These are phyloP conservation scores for Silurus lanzhouensis DNA, from an alignment of 2,797 vertebrate species.

Conservation along the genomic window DNA sequence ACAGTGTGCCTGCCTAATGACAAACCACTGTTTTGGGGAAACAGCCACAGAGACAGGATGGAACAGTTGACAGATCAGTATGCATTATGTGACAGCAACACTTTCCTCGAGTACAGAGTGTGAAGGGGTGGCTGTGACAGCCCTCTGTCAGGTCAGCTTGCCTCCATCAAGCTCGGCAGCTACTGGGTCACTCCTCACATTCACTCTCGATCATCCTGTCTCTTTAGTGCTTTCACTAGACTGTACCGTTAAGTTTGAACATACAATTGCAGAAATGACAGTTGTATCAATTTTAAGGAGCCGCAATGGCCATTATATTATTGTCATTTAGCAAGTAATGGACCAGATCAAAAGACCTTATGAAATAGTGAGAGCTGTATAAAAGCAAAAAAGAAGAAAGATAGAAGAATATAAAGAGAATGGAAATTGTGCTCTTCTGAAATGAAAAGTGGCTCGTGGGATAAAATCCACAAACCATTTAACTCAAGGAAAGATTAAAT, in stretches of 20 bases:
- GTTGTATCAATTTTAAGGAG: not conserved
- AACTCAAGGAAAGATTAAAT: not conserved
- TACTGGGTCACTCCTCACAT: not conserved
- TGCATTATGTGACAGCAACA: constrained; percentile 1
- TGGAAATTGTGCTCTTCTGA: not conserved
- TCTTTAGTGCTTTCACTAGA: constrained; percentile 14
- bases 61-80: not conserved
- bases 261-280: constrained; percentile 35
- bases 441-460: not conserved
- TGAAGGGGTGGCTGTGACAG: constrained; percentile 37
- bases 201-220: constrained; percentile 31
- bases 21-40: not conserved
- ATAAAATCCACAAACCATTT: not conserved
- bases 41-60: not conserved
- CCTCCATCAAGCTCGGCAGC: constrained; percentile 38
- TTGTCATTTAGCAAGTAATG: constrained; percentile 48
- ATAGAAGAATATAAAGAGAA: not conserved
- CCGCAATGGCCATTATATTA: constrained; percentile 18
- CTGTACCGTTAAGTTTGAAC: constrained; percentile 31
- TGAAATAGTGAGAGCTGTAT: constrained; percentile 25
- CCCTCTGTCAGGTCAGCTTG: constrained; percentile 44
- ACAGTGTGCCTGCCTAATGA: not conserved
- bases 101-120: not conserved
- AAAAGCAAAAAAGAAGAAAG: not conserved
- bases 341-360: constrained; percentile 39